phyloP scores from a whole-genome alignment of 2,888 invertebrate genomes.

The Lasioglossum figueresi region DNA sequence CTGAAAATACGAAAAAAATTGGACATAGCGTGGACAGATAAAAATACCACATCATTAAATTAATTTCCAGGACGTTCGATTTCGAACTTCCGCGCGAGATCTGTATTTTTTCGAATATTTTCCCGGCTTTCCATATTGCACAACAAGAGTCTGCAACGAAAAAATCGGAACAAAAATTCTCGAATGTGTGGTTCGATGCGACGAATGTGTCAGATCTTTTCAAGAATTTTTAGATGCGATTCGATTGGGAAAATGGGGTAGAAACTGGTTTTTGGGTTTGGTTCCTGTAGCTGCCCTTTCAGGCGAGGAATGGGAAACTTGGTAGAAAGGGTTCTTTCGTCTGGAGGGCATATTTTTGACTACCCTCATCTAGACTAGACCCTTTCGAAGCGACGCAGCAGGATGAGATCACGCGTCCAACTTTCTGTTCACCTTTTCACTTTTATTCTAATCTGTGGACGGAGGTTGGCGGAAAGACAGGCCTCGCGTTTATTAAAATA shows the following conservation, averaged over 20 bases:
- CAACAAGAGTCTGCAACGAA: too few species aligned
- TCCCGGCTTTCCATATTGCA: neutral
- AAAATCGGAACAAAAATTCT: too few species aligned
- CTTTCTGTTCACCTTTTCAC: too few species aligned
- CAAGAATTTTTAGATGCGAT: neutral
- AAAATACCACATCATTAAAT: neutral
- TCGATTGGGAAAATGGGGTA: neutral
- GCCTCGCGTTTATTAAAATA: slow-evolving; percentile 12
- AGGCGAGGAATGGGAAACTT: neutral
- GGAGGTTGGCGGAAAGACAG: neutral
- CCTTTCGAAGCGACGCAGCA: too few species aligned
- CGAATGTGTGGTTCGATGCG: neutral
- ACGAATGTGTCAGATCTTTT: neutral
- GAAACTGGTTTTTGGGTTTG: neutral
- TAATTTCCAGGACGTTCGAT: neutral
- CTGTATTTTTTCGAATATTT: neutral
- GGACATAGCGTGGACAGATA: too few species aligned
- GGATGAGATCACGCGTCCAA: too few species aligned
- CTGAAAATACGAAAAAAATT: too few species aligned
- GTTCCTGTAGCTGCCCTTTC: neutral
- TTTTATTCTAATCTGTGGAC: too few species aligned
- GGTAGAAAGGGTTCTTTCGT: neutral
- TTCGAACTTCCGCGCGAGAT: neutral
- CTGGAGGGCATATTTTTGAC: too few species aligned
- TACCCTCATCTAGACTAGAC: too few species aligned